phyloP scores from a whole-genome alignment of 2,888 invertebrate genomes.

The Caenorhabditis macrosperma region DNA sequence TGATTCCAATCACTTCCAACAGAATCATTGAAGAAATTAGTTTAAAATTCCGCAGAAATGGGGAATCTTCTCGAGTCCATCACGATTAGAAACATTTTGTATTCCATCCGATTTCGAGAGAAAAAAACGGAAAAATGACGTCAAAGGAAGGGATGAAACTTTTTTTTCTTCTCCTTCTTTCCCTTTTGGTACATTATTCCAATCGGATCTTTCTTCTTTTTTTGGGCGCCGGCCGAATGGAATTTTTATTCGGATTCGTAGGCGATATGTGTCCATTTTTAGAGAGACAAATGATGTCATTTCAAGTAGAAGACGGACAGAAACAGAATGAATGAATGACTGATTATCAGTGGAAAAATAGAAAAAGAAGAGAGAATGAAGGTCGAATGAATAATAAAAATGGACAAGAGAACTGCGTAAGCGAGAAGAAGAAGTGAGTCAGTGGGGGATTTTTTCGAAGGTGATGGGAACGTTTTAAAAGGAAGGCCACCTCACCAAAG shows the following conservation, averaged over 20 bases:
- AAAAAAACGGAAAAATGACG: slow-evolving; percentile 13
- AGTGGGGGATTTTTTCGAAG: background rate
- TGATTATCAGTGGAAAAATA: background rate
- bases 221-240: no score
- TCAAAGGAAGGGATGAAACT: slow-evolving; percentile 13
- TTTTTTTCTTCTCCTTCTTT: slow-evolving; percentile 1
- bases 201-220: slow-evolving; percentile 21
- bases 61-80: no score
- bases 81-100: background rate
- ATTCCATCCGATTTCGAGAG: background rate
- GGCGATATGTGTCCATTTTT: no score
- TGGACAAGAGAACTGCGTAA: background rate
- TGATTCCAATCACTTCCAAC: no score
- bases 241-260: background rate
- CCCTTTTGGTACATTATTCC: slow-evolving; percentile 13
- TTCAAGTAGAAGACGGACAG: background rate
- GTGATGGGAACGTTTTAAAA: background rate
- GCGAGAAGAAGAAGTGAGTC: background rate
- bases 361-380: background rate
- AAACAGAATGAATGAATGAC: background rate
- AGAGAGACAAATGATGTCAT: slow-evolving; percentile 18
- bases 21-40: no score
- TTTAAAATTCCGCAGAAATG: no score
- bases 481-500: no score
- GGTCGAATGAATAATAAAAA: slow-evolving; percentile 3